Base-by-base conservation (phyloP, 2,797 vertebrate genomes). In the Fratercula arctica region DNA sequence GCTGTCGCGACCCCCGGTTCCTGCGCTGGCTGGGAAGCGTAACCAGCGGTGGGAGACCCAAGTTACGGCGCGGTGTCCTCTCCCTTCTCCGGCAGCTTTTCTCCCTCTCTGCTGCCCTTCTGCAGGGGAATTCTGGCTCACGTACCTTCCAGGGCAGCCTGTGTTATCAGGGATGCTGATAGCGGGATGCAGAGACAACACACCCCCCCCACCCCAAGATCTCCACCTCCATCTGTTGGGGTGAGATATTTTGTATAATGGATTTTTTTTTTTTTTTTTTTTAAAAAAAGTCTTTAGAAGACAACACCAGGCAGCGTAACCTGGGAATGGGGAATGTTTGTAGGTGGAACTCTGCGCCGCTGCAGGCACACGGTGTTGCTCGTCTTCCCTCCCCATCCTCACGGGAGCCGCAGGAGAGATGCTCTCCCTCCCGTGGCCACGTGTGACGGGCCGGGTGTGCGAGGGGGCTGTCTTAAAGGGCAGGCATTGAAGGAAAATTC, bases 221-320 rank as follows among this genome's bases (percentile, higher is more conserved):
- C 33, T 5, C 53, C 64, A 6, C 43, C 19, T 2, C 10, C 3
- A 16, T 21, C 23, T 69, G 5, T 21, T 5, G 45, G 60, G 43
- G 8, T 8, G 29, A 24, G 25, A 4, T 2, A 16, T 23, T 80
- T 39, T 31, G 13, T 5, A 2, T 2, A 16, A 43, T 46, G 11
- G 17, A 11, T n/a, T n/a, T n/a, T n/a, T n/a, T n/a, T 25, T 25
- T 25, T 15, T 10, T 11, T 26, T 24, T 31, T 33, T 37, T 20
- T 21, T 59, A 31, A 59, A 59, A 59, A 35, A 37, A 16, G 5
- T 10, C 43, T 45, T 28, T 4, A 3, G 35, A 45, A n/a, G 26
- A 15, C 2, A 4, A 8, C 11, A 0, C 13, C 6, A 7, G 19
- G 48, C 41, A 12, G 10, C 3, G 1, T 21, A 8, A 54, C n/a